Evolutionary conservation across 1,140 invertebrate genomes (phyloP).

Genomic region (Tetramorium alpestre): DNA sequence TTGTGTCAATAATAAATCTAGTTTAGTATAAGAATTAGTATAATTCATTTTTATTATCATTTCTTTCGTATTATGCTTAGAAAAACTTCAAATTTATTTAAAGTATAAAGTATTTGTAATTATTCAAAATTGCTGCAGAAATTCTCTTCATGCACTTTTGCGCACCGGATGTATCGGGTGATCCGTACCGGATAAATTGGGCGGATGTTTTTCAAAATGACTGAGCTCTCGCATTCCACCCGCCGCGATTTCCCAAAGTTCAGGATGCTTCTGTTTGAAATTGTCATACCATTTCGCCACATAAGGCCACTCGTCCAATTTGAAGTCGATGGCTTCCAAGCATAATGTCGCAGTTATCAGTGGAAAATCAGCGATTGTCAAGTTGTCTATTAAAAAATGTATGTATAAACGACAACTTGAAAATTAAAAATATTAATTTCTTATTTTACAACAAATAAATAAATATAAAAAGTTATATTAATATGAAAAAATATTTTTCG

Average conservation of each 20-base stretch:
- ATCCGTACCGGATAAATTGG: slow-evolving; percentile 88
- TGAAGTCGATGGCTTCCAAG: slow-evolving; percentile 90
- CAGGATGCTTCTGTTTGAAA: slow-evolving; percentile 89
- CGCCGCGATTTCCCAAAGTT: slow-evolving; percentile 89
- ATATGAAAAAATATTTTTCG: no score
- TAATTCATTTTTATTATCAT: background rate
- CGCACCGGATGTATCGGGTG: slow-evolving; percentile 91
- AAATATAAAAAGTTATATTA: no score
- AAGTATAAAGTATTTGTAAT: background rate
- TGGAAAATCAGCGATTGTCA: slow-evolving; percentile 92
- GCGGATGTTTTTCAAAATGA: slow-evolving; percentile 89
- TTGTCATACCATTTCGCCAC: slow-evolving; percentile 89
- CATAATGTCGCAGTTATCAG: slow-evolving; percentile 90
- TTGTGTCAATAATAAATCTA: slow-evolving; percentile 58
- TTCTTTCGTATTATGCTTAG: background rate
- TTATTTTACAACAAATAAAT: background rate
- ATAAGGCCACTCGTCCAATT: slow-evolving; percentile 84
- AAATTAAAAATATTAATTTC: slow-evolving; percentile 21
- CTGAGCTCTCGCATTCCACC: slow-evolving; percentile 89
- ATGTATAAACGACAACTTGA: background rate
- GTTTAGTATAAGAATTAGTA: slow-evolving; percentile 35
- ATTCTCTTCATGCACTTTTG: slow-evolving; percentile 76
- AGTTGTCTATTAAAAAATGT: slow-evolving; percentile 83
- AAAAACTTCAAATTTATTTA: slow-evolving; percentile 1
- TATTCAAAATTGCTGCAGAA: background rate